Percentiles rank a stretch among this genome's conserved stretches.
phyloP scores from a whole-genome alignment of 2,113 vertebrate genomes.

The Heterochromis multidens region DNA sequence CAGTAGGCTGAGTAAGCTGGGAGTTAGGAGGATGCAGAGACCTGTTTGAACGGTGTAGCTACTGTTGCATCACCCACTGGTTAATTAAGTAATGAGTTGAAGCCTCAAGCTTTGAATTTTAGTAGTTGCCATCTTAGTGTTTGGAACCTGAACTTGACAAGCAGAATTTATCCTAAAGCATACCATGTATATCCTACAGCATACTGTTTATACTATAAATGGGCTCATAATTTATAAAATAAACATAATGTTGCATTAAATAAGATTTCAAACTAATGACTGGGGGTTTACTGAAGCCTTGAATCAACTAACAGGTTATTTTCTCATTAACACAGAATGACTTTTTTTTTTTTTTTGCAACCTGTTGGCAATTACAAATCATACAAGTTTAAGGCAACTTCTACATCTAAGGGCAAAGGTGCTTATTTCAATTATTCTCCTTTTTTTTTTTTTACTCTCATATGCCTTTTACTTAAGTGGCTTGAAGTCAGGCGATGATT shows the following conservation, averaged over 20 bases:
- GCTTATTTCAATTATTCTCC: slow-evolving; percentile 71
- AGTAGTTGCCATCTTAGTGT: no score
- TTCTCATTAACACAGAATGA: no score
- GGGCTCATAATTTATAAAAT: background rate
- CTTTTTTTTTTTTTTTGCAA: no score
- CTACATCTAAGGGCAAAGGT: slow-evolving; percentile 31
- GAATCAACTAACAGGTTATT: no score
- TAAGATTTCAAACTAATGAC: background rate
- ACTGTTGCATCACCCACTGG: no score
- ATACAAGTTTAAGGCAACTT: background rate
- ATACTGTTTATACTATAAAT: background rate
- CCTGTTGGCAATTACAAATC: no score
- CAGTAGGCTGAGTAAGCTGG: slow-evolving; percentile 3
- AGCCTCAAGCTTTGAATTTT: no score
- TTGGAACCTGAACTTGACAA: no score
- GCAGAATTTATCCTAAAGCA: no score
- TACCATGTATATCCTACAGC: no score
- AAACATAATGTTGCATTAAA: background rate
- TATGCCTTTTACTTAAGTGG: background rate
- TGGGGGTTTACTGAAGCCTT: no score
- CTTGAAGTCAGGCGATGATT: slow-evolving; percentile 19
- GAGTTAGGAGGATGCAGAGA: background rate
- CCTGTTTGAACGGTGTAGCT: background rate
- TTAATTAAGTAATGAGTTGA: no score
- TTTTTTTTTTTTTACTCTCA: slow-evolving; percentile 68